Evolutionary conservation across 2,888 invertebrate genomes (phyloP), one percentile per base, ranked within the genome.

Genomic region (Romanomermis culicivorax): DNA sequence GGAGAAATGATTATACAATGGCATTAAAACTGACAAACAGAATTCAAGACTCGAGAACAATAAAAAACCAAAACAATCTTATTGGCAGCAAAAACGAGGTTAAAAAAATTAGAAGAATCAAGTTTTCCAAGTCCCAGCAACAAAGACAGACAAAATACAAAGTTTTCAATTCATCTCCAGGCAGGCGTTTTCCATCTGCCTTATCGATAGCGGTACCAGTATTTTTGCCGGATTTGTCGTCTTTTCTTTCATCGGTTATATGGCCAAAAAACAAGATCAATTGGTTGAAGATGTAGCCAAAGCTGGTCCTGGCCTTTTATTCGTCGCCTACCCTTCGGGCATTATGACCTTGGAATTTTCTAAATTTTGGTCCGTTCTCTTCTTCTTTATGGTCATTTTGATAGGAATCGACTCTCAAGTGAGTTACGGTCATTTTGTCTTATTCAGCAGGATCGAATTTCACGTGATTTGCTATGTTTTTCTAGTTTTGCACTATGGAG

Each of bases 181-280:
- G 54, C 73, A 74, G 58, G 71, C 72, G 1, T 61, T 74, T 25
- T 64, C 69, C 3, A 69, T 74, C 58, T 71, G 72, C 26, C 64
- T 66, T 52, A 65, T 74, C 56, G 75, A 75, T 62, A 72, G 70
- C 52, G 65, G 64, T 26, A 75, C 74, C 26, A 70, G 72, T 55
- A 62, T 74, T 52, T 67, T 72, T 56, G 87, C 91, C 26, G 91
- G 91, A 14, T 91, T 93, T 73, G 91, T 91, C 56, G 91, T 93
- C 70, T 93, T 93, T 73, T 86, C 88, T 47, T 88, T 91, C n/a
- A 75, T 93, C 45, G 91, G 91, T 0, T 91, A 89, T 72, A 87
- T 87, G 87, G 83, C 87, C 0, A 80, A 81, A 61, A 80, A 83
- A 75, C 59, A 29, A 75, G 75, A 61, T 70, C 71, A 48, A 68